Base-by-base conservation (phyloP, 2,888 invertebrate genomes). In the Tinea pellionella region DNA sequence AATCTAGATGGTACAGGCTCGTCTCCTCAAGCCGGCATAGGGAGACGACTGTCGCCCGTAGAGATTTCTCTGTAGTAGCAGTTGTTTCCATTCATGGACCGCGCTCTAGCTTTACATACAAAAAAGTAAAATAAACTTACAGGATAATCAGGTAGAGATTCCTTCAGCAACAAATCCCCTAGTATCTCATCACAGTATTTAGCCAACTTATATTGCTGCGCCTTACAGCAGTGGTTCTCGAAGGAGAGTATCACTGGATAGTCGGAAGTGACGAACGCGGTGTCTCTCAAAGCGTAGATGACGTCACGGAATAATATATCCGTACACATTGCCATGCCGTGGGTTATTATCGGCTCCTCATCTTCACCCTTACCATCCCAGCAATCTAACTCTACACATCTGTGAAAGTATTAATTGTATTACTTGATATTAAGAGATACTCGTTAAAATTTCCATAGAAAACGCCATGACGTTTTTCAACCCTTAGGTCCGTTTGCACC, bases 261-360 rank as follows among this genome's bases (percentile, higher is more conserved):
- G 69, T 99, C 98, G 3, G 98, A 97, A 1, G 99, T 97, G 57
- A 99, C 97, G 83, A 99, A 99, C 43, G 99, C 99, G 2, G 98
- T 98, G 82, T 99, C 99, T 64, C 97, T 89, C 62, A 99, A 94
- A 2, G 99, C 99, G 78, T 96, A 94, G 69, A 99, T 98, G 51
- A 98, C 99, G 84, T 99, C 96, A 80, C 96, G 98, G 86, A 99
- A 99, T 18, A 98, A 88, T 71, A 99, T 99, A 86, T 99, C 99
- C 1, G 98, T 99, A 77, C 99, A 99, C 98, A 99, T 99, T 4
- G 99, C 99, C 89, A 98, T 98, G 55, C 99, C 99, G 84, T 99
- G 99, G 37, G 99, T 99, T 67, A 99, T 98, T 71, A 99, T 99
- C 0, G 99, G 99, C 73, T 99, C 99, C 72, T 98, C 98, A 72